A percentile compares a stretch with the other conserved stretches of the same genome.
phyloP scores from a whole-genome alignment of 2,113 vertebrate species.

The Heterotis niloticus region DNA sequence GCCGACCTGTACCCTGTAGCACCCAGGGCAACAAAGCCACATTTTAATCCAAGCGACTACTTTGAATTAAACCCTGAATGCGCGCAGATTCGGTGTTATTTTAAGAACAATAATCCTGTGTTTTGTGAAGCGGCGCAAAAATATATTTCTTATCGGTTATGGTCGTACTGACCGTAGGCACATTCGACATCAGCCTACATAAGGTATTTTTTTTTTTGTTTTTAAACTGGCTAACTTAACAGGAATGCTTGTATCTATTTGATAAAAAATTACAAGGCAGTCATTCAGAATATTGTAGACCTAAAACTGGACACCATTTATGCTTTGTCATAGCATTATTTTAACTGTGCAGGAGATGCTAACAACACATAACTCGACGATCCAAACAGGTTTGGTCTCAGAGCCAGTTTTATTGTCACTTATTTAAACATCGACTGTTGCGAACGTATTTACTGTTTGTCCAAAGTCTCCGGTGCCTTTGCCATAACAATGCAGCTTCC shows the following conservation, averaged over 20 bases:
- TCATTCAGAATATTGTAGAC: background rate
- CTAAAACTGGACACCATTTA: too few species aligned
- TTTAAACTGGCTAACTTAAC: background rate
- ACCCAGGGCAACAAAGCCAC: background rate
- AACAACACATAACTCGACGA: too few species aligned
- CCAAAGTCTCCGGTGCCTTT: too few species aligned
- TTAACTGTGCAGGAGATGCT: too few species aligned
- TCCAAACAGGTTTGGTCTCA: too few species aligned
- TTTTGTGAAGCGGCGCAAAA: background rate
- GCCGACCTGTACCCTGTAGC: background rate
- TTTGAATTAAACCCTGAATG: background rate
- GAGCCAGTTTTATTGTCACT: too few species aligned
- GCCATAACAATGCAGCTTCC: too few species aligned
- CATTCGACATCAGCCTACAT: background rate
- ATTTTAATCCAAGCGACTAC: background rate
- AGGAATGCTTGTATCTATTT: background rate
- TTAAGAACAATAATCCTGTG: background rate
- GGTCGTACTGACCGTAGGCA: slow-evolving; percentile 5
- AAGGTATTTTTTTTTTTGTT: background rate
- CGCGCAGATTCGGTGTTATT: background rate
- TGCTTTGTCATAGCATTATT: too few species aligned
- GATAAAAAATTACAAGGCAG: background rate
- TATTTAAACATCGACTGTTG: too few species aligned
- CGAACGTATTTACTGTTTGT: too few species aligned
- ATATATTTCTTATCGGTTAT: background rate